phyloP scores from a whole-genome alignment of 2,888 invertebrate genomes.

The Terebella lapidaria region DNA sequence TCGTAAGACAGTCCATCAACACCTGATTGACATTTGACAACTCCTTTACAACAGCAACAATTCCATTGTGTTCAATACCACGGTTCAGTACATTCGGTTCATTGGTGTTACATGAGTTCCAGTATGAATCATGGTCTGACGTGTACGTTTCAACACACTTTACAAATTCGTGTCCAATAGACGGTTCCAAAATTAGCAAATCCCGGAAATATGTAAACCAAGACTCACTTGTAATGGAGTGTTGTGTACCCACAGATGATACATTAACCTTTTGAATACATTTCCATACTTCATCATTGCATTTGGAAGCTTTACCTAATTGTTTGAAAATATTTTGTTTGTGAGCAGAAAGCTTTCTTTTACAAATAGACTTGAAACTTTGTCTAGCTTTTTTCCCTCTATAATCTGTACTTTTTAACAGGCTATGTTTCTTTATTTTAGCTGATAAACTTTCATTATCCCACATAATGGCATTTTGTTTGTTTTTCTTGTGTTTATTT shows the following conservation, averaged over 20 bases:
- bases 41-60: too few relatives aligned
- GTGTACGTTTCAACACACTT: background rate
- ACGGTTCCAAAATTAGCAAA: too few relatives aligned
- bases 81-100: background rate
- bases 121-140: background rate
- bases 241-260: background rate
- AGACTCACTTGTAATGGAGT: background rate
- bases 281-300: background rate
- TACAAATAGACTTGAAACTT: background rate
- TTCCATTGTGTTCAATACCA: background rate
- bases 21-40: background rate
- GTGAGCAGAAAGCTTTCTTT: too few relatives aligned
- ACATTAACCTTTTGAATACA: background rate
- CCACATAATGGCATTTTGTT: too few relatives aligned
- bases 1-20: background rate
- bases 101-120: background rate
- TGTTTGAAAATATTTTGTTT: background rate
- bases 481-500: background rate
- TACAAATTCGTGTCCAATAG: background rate
- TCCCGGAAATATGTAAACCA: background rate
- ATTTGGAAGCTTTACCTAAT: background rate
- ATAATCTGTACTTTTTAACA: background rate
- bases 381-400: background rate
- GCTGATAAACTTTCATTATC: background rate
- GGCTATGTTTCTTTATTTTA: background rate